A percentile compares a stretch with the other conserved stretches of the same genome.
Evolutionary conservation across 2,797 vertebrate genomes (phyloP).

Genomic region (Atherinosoma microstoma): DNA sequence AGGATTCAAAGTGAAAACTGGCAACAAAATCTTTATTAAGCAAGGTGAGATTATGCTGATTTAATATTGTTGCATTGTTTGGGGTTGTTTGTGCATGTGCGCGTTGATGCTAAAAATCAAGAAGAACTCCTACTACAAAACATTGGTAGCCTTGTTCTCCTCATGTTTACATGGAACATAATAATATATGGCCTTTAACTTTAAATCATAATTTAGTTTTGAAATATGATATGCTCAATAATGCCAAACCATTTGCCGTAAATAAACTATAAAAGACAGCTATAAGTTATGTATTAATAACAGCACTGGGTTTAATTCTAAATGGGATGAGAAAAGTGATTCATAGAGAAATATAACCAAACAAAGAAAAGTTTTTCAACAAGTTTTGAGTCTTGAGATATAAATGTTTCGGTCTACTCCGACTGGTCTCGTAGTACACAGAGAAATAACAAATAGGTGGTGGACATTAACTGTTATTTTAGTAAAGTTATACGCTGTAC

Average conservation of each 20-base stretch:
- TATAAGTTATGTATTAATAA: constrained; percentile 4
- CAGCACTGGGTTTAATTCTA: constrained; percentile 13
- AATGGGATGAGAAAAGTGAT: background rate
- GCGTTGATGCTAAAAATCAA: background rate
- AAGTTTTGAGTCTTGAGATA: background rate
- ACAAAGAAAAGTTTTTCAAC: background rate
- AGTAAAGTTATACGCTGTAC: no score
- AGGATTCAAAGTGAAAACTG: background rate
- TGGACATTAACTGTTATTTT: constrained; percentile 3
- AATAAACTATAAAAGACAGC: constrained; percentile 2
- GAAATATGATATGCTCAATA: background rate
- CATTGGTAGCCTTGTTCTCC: background rate
- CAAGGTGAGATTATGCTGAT: background rate
- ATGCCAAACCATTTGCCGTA: constrained; percentile 6
- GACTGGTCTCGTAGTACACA: background rate
- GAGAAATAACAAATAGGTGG: background rate
- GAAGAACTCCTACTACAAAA: background rate
- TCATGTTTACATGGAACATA: background rate
- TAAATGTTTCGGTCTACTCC: background rate
- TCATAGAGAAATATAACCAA: constrained; percentile 1
- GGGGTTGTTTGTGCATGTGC: background rate
- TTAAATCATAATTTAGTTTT: background rate
- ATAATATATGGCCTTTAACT: background rate
- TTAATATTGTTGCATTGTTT: background rate
- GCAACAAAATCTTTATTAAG: background rate